Evolutionary conservation across 1,140 invertebrate species (phyloP).

Genomic region (Pseudachorutes palmiensis): DNA sequence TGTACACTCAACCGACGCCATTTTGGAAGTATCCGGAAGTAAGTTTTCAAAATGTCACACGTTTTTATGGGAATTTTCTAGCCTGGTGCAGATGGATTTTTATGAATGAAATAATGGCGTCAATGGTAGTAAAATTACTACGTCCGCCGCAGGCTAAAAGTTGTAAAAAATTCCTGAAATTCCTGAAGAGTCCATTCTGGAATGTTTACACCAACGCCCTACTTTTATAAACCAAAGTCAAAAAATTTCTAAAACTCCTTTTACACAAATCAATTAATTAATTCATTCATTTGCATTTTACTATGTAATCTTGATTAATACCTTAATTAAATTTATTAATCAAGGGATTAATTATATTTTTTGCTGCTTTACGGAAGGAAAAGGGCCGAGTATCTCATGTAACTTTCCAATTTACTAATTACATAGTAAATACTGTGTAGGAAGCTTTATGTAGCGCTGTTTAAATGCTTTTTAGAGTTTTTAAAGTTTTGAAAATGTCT

Average conservation of each 20-base stretch:
- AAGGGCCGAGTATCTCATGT: not conserved
- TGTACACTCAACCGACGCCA: conserved; percentile 46
- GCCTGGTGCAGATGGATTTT: conserved; percentile 15
- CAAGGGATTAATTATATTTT: no score
- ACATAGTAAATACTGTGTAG: not conserved
- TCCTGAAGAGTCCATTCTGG: no score
- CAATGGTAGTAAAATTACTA: no score
- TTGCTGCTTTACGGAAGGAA: not conserved
- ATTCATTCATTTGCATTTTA: not conserved
- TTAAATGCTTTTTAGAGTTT: not conserved
- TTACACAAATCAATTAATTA: not conserved
- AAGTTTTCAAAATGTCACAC: no score
- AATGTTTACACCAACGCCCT: no score
- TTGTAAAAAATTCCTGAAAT: no score
- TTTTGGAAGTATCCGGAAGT: conserved; percentile 51
- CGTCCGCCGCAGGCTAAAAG: no score
- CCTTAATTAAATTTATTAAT: no score
- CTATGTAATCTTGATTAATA: no score
- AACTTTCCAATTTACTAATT: not conserved
- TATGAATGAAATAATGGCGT: no score
- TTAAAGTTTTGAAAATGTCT: conserved; percentile 8
- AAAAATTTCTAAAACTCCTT: conserved; percentile 9
- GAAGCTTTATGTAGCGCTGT: not conserved
- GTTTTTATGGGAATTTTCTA: conserved; percentile 5
- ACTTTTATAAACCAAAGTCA: no score